phyloP scores from a whole-genome alignment of 2,797 vertebrate species.

The Danionella dracula region DNA sequence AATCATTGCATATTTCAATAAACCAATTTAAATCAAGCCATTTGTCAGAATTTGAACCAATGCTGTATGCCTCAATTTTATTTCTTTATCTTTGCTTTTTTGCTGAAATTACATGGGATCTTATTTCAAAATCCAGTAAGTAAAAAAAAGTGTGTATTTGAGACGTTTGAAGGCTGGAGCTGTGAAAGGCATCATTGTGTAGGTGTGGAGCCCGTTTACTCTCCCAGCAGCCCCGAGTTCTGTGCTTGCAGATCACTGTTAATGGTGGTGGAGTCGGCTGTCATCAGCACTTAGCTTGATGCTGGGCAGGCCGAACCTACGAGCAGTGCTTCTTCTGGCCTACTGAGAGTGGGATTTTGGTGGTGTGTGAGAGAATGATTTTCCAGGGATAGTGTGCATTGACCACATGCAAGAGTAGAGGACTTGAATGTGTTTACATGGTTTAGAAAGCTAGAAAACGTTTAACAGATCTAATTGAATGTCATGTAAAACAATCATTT shows the following conservation, averaged over 20 bases:
- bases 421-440: neutral
- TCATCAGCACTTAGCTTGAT: slow-evolving; percentile 86
- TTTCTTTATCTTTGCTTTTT: neutral
- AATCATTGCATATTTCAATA: too few species aligned
- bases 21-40: too few species aligned
- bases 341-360: slow-evolving; percentile 4
- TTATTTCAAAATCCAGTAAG: neutral
- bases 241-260: slow-evolving; percentile 82
- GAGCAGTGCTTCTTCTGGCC: slow-evolving; percentile 56
- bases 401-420: neutral
- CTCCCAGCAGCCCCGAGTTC: slow-evolving; percentile 60
- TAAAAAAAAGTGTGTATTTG: slow-evolving; percentile 66
- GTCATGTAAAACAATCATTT: too few species aligned
- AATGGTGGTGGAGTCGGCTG: slow-evolving; percentile 86
- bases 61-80: neutral
- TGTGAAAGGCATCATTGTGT: slow-evolving; percentile 69
- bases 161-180: slow-evolving; percentile 25
- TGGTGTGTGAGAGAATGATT: neutral
- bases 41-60: too few species aligned
- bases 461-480: neutral
- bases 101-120: slow-evolving; percentile 18
- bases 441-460: too few species aligned
- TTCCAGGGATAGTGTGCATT: too few species aligned
- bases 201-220: slow-evolving; percentile 56
- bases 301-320: slow-evolving; percentile 71